Percentiles rank a stretch among this genome's conserved stretches.
These are phyloP conservation scores for Lonchura striata DNA, from an alignment of 2,113 vertebrate genomes.

Conservation along the genomic window DNA sequence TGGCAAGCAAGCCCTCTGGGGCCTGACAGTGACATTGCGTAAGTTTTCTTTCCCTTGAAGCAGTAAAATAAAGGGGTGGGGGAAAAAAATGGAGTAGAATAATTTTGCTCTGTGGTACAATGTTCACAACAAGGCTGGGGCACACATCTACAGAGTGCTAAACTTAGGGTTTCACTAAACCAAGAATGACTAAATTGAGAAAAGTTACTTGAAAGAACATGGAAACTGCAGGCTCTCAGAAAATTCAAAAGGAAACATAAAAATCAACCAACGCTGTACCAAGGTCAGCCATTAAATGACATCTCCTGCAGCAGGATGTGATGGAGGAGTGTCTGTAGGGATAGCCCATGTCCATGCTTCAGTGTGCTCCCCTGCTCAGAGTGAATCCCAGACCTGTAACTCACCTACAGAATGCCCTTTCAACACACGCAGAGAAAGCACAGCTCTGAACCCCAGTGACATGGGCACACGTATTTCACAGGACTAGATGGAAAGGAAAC, in stretches of 20 bases:
- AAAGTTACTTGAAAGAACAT: background rate
- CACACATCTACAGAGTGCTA: fast-evolving
- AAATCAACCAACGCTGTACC: background rate
- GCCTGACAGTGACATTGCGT: background rate
- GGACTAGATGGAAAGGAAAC: background rate
- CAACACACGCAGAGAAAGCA: background rate
- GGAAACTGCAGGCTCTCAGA: background rate
- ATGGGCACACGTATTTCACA: fast-evolving
- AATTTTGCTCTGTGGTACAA: background rate
- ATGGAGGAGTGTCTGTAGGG: background rate
- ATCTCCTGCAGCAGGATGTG: background rate
- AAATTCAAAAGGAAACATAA: background rate
- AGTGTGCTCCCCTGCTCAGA: background rate
- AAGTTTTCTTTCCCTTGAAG: background rate
- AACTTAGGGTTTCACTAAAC: background rate
- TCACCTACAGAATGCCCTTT: background rate
- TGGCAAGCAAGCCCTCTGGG: background rate
- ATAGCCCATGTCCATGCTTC: fast-evolving
- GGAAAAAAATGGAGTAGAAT: background rate
- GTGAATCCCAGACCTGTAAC: background rate
- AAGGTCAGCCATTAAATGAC: background rate
- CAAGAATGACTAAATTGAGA: background rate
- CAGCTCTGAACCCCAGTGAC: background rate
- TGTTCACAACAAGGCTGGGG: background rate
- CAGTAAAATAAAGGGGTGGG: background rate